These are phyloP conservation scores for Lateolabrax maculatus DNA, from an alignment of 2,797 vertebrate species.

Conservation along the genomic window DNA sequence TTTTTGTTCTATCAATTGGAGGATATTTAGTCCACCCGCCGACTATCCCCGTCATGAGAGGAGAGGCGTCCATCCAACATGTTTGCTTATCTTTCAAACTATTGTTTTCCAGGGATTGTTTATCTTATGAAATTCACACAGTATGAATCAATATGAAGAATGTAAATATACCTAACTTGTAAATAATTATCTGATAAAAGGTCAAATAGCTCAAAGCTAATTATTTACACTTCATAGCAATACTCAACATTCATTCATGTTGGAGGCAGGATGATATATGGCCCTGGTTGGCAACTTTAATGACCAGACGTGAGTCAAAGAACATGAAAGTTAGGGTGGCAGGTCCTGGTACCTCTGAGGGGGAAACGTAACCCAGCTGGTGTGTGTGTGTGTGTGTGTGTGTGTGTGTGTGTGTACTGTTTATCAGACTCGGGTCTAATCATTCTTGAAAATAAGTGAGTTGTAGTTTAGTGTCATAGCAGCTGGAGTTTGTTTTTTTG, in stretches of 20 bases:
- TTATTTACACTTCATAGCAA: conserved; percentile 23
- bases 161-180: conserved; percentile 32
- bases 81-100: conserved; percentile 75
- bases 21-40: conserved; percentile 75
- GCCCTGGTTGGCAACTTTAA: not conserved
- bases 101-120: conserved; percentile 67
- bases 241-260: conserved; percentile 9
- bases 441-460: not conserved
- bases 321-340: not conserved
- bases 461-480: not conserved
- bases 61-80: conserved; percentile 35
- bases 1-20: conserved; percentile 75
- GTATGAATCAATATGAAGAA: conserved; percentile 32
- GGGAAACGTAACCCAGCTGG: not conserved
- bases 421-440: not conserved
- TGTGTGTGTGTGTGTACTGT: not conserved
- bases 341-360: not conserved
- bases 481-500: too few relatives aligned
- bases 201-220: conserved; percentile 48
- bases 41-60: conserved; percentile 36
- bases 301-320: not conserved
- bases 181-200: conserved; percentile 38
- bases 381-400: too few relatives aligned
- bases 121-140: conserved; percentile 36
- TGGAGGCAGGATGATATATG: not conserved